Conservation (phyloP, 1,140 invertebrate genomes). For the Holotrichia oblita region DNA sequence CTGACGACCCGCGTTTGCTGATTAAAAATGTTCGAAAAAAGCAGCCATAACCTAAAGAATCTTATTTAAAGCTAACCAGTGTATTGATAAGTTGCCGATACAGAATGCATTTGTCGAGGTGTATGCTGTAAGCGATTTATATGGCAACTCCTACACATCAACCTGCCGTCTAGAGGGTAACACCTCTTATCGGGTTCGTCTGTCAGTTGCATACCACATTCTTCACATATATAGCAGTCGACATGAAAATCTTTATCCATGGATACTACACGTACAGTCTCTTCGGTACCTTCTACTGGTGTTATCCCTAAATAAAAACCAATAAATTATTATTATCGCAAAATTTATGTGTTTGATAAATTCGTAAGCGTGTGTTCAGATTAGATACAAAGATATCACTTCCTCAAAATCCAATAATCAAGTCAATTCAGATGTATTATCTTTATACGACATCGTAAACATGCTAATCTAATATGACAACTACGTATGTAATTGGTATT, state of each 20-base stretch:
- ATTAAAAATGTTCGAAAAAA: not conserved
- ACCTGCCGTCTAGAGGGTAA: slow-evolving; percentile 89
- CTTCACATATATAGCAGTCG: slow-evolving; percentile 98
- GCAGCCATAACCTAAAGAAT: not conserved
- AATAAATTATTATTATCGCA: not conserved
- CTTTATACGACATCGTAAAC: no score
- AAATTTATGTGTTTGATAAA: not conserved
- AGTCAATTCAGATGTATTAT: no score
- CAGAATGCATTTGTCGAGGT: slow-evolving; percentile 70
- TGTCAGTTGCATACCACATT: slow-evolving; percentile 95
- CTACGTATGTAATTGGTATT: no score
- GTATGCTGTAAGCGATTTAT: slow-evolving; percentile 80
- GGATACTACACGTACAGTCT: slow-evolving; percentile 96
- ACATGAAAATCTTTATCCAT: slow-evolving; percentile 99
- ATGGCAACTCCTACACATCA: slow-evolving; percentile 93
- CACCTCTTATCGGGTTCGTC: slow-evolving; percentile 97
- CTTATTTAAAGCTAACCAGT: slow-evolving; percentile 69
- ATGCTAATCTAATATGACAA: no score
- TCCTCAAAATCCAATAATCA: no score
- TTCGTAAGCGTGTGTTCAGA: not conserved
- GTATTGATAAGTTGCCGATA: slow-evolving; percentile 81
- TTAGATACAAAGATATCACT: no score
- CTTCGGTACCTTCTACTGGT: slow-evolving; percentile 89
- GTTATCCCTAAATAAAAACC: slow-evolving; percentile 66
- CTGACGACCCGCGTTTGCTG: no score